Evolutionary conservation across 92 coral and sea anemone species (phyloP).

Genomic region (Palythoa grandiflora): DNA sequence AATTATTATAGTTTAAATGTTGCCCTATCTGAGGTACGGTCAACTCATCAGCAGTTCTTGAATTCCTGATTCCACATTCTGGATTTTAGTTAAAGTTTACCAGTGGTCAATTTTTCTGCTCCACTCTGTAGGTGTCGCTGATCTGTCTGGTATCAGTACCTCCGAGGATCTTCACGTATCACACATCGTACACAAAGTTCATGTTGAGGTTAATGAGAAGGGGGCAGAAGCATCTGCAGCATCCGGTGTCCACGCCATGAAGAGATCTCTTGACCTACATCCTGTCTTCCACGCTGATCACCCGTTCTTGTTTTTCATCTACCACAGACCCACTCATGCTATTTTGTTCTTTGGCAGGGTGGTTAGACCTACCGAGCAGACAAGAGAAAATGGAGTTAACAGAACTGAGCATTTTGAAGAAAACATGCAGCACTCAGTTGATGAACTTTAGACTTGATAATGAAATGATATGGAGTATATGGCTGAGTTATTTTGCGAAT

Average conservation of each 20-base stretch:
- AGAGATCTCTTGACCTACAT: constrained; percentile 75
- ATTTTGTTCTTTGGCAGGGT: constrained; percentile 83
- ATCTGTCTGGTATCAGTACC: constrained; percentile 77
- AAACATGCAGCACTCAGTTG: not conserved
- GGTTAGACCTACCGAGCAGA: constrained; percentile 35
- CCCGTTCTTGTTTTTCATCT: constrained; percentile 86
- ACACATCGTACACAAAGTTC: constrained; percentile 79
- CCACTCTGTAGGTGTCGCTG: constrained; percentile 17
- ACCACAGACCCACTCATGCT: constrained; percentile 68
- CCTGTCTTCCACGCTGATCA: constrained; percentile 87
- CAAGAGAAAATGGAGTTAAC: not conserved
- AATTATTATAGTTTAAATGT: too few species aligned
- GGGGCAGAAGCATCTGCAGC: constrained; percentile 96
- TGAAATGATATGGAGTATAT: not conserved
- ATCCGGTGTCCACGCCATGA: constrained; percentile 69
- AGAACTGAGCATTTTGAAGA: constrained; percentile 29
- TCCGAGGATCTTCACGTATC: constrained; percentile 75
- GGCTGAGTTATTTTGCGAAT: too few species aligned
- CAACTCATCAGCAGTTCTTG: too few species aligned
- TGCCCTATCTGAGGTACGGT: too few species aligned
- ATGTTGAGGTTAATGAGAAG: constrained; percentile 77
- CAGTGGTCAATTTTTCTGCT: not conserved
- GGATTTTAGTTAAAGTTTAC: not conserved
- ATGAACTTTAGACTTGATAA: constrained; percentile 9
- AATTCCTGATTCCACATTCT: too few species aligned